A percentile compares a stretch with the other conserved stretches of the same genome.
These are phyloP conservation scores for Datnioides undecimradiatus DNA, from an alignment of 2,113 vertebrate species.

Conservation along the genomic window DNA sequence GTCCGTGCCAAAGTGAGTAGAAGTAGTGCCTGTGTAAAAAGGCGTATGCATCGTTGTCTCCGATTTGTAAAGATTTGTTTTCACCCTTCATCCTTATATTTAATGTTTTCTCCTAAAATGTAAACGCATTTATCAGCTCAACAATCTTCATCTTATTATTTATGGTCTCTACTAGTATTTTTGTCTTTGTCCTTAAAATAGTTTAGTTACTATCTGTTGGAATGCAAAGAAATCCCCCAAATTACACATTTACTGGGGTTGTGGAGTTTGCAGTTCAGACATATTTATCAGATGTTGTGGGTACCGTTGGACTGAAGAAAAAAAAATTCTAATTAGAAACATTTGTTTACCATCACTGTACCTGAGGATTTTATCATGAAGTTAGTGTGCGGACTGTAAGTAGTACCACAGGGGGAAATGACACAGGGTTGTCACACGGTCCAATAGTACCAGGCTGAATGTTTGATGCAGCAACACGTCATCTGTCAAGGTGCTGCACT, in stretches of 20 bases:
- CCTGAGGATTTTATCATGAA: not conserved
- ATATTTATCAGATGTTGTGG: not conserved
- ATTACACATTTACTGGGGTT: not conserved
- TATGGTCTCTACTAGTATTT: not conserved
- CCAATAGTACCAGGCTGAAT: not conserved
- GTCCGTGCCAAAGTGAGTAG: conserved; percentile 94
- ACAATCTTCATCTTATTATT: not conserved
- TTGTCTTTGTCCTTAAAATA: not conserved
- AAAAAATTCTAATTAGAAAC: not conserved
- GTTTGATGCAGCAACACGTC: not conserved
- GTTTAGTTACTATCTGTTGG: not conserved
- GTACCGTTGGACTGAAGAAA: too few relatives aligned
- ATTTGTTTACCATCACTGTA: not conserved
- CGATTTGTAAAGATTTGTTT: not conserved
- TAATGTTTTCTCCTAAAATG: too few relatives aligned
- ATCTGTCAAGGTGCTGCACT: not conserved
- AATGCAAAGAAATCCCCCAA: not conserved
- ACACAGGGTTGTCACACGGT: too few relatives aligned
- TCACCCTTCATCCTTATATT: not conserved
- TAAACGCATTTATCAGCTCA: not conserved
- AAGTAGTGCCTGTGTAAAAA: not conserved
- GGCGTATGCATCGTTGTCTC: not conserved
- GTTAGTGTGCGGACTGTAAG: not conserved
- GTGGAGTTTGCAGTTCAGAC: not conserved
- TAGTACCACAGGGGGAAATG: not conserved